Evolutionary conservation across 2,888 invertebrate species (phyloP), one percentile per base, ranked within the genome.

Genomic region (Leptinotarsa peninsularis): DNA sequence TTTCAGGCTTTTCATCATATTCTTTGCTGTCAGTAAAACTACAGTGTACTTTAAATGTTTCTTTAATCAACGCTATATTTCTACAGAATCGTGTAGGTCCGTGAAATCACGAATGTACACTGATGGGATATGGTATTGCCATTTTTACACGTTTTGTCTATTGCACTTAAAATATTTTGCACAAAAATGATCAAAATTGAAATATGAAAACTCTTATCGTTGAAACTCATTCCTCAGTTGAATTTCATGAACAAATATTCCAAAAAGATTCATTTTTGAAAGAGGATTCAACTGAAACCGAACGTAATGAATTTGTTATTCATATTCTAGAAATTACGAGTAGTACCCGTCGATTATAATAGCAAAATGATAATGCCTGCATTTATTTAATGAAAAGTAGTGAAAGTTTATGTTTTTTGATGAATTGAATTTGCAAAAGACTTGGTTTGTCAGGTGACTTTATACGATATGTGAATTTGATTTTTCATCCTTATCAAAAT

Each of bases 41-140:
- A 56, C 18, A 33, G 17, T 69, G 72, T 86, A 86, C 84, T 87
- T 87, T 85, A 85, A 87, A 87, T 87, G 86, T 87, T 88, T 88
- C 86, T 88, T 88, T 88, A 88, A 88, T 88, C 87, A 88, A 88
- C 86, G 86, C 88, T 88, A 88, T 87, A 86, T 82, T 85, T 86
- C 88, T 88, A 88, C 88, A 88, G 86, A 87, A 84, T 84, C 83
- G 86, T 87, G 87, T 87, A 85, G 78, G 78, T 81, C 84, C 86
- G 85, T 86, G 86, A 84, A 81, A 83, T 82, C 87, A 87, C 86
- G 86, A 85, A 74, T 81, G 75, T 85, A 86, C 86, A 87, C 86
- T 85, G 85, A 86, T 86, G 85, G 86, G 88, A 88, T 88, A 88
- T 88, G 88, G 86, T 88, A 88, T 88, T 88, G 88, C 88, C 88